Conservation (phyloP, 2,113 vertebrate genomes). For the Phyllostomus hastatus region DNA sequence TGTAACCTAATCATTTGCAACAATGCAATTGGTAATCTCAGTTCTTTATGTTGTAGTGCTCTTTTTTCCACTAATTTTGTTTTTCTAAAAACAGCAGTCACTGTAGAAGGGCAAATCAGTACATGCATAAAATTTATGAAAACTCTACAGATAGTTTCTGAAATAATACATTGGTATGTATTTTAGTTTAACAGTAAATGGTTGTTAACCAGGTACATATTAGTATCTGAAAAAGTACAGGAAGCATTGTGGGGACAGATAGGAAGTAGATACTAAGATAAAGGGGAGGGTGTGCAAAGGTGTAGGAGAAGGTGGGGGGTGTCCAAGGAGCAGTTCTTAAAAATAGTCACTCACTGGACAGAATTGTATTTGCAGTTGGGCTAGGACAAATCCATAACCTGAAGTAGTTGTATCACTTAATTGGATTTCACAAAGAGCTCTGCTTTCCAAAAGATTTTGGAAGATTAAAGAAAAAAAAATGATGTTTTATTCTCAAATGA, state of each 20-base stretch:
- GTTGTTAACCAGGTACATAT: not conserved
- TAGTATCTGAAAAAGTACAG: not conserved
- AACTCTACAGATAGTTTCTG: not conserved
- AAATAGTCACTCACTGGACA: not conserved
- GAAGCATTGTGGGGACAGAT: not conserved
- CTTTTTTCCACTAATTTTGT: not conserved
- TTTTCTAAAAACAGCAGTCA: not conserved
- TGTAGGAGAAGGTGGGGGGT: not conserved
- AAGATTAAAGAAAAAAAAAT: slow-evolving; percentile 12
- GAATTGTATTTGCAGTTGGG: not conserved
- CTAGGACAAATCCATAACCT: not conserved
- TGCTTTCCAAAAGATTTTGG: not conserved
- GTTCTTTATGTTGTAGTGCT: slow-evolving; percentile 11
- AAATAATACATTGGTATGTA: not conserved
- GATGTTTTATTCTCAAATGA: not conserved
- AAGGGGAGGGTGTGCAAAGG: not conserved
- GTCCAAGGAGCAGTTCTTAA: not conserved
- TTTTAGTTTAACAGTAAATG: not conserved
- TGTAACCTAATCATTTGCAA: not conserved
- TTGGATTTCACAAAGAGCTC: not conserved
- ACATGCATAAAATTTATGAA: not conserved
- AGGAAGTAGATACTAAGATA: not conserved
- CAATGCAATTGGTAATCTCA: not conserved
- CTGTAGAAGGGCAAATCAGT: not conserved
- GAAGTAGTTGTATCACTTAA: not conserved